Conservation (phyloP, 2,888 invertebrate genomes). For the Cataglyphis albicans region DNA sequence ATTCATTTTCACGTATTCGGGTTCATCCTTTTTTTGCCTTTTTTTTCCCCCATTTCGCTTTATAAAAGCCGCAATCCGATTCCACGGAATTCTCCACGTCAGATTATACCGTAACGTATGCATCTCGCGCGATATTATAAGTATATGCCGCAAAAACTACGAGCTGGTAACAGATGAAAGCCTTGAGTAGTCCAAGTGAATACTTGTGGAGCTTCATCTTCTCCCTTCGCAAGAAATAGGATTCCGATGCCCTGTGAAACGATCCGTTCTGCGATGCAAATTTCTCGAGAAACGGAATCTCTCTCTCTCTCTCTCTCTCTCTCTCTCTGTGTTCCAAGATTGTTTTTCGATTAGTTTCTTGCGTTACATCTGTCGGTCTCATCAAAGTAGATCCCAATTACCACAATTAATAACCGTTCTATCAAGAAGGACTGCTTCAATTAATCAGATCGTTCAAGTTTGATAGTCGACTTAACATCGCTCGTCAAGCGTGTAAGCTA, state of each 20-base stretch:
- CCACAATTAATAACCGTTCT: constrained; percentile 44
- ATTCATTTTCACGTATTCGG: constrained; percentile 40
- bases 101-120: constrained; percentile 27
- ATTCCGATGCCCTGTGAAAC: constrained; percentile 19
- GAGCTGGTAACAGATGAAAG: background rate
- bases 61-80: constrained; percentile 48
- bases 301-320: no score
- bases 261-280: constrained; percentile 8
- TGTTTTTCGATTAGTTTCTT: constrained; percentile 29
- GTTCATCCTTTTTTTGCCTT: constrained; percentile 8
- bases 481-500: constrained; percentile 26
- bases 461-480: constrained; percentile 40
- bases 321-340: no score
- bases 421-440: constrained; percentile 30
- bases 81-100: constrained; percentile 8
- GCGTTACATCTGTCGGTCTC: background rate
- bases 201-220: background rate
- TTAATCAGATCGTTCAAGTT: constrained; percentile 51
- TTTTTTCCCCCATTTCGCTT: constrained; percentile 3
- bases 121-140: constrained; percentile 3
- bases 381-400: background rate
- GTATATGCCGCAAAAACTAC: background rate
- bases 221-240: background rate
- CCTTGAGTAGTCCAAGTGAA: background rate
- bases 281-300: constrained; percentile 13